Conservation (phyloP, 2,888 invertebrate genomes). For the Zonitis immaculata region DNA sequence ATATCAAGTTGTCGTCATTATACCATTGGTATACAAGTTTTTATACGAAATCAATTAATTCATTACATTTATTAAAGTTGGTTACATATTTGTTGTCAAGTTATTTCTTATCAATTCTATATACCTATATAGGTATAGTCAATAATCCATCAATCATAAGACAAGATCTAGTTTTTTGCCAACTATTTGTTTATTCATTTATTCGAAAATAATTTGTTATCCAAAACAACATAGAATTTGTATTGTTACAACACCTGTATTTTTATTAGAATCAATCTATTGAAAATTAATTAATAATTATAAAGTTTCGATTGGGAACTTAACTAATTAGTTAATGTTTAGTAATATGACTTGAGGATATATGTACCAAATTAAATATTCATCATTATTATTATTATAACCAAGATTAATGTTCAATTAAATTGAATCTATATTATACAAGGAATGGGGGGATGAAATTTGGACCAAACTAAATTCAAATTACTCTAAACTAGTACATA, state of each 20-base stretch:
- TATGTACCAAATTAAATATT: not conserved
- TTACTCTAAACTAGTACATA: not conserved
- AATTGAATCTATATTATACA: not conserved
- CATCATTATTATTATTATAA: not conserved
- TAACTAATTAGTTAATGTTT: not conserved
- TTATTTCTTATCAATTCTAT: not conserved
- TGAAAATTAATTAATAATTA: not conserved
- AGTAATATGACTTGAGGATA: not conserved
- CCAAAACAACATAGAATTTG: not conserved
- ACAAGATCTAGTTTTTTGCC: not conserved
- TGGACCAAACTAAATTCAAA: not conserved
- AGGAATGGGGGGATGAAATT: not conserved
- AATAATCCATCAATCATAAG: not conserved
- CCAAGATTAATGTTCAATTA: not conserved
- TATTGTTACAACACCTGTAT: not conserved
- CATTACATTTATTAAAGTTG: not conserved
- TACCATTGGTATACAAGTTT: not conserved
- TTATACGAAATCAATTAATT: not conserved
- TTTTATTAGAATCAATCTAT: not conserved
- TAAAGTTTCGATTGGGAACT: not conserved
- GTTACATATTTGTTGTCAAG: not conserved
- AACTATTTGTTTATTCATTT: not conserved
- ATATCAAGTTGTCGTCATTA: not conserved
- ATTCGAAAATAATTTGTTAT: not conserved
- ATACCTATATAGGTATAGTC: too few species aligned